Evolutionary conservation across 2,797 vertebrate species (phyloP).

Genomic region (Caiman crocodilus): DNA sequence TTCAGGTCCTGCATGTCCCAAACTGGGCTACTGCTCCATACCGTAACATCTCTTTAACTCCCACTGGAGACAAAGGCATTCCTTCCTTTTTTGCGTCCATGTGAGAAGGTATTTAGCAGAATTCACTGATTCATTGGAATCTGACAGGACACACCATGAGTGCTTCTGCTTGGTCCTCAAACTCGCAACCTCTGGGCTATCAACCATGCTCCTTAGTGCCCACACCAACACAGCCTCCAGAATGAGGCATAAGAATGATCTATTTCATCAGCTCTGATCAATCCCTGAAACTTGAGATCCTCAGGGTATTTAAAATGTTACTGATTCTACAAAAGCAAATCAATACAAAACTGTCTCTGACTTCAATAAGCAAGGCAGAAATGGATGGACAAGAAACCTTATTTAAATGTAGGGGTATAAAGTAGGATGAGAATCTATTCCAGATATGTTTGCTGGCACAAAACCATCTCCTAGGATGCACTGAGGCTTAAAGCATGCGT

Average conservation of each 20-base stretch:
- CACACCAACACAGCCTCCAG: too few species aligned
- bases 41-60: neutral
- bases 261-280: neutral
- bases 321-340: neutral
- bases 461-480: rapidly evolving
- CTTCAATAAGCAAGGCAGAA: neutral
- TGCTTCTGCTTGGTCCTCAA: too few species aligned
- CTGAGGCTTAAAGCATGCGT: neutral
- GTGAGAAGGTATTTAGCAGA: too few species aligned
- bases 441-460: neutral
- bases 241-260: neutral
- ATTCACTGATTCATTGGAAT: too few species aligned
- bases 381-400: neutral
- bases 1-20: neutral
- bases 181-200: too few species aligned
- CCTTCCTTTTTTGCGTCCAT: too few species aligned
- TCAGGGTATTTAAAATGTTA: too few species aligned
- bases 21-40: neutral
- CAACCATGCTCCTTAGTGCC: too few species aligned
- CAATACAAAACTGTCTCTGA: neutral
- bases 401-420: rapidly evolving
- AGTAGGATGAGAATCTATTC: neutral
- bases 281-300: neutral
- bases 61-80: neutral
- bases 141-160: too few species aligned